Conservation (phyloP, 2,797 vertebrate species). For the Sarcoramphus papa region DNA sequence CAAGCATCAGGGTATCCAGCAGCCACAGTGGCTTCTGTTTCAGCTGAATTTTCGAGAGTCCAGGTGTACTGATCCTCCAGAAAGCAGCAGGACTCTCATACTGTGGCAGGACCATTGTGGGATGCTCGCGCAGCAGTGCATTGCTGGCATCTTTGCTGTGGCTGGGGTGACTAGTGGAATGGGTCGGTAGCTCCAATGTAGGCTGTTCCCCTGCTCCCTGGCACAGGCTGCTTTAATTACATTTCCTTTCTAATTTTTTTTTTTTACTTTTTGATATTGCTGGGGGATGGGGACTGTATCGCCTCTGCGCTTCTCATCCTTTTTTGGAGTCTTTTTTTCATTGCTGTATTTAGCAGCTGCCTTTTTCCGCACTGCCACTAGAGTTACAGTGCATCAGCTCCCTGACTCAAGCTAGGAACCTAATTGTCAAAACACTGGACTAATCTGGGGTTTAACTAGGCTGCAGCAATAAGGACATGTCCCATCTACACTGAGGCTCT, state of each 20-base stretch:
- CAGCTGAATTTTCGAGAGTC: not conserved
- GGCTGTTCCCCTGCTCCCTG: not conserved
- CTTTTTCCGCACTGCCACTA: not conserved
- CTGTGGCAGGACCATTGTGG: not conserved
- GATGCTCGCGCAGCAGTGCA: fast-evolving
- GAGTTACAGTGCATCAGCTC: not conserved
- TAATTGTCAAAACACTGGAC: not conserved
- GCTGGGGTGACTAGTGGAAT: not conserved
- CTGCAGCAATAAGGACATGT: not conserved
- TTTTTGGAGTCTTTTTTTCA: not conserved
- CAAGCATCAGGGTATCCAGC: not conserved
- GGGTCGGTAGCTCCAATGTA: not conserved
- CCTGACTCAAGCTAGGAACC: not conserved
- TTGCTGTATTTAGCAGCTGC: not conserved
- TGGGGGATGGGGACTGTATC: not conserved
- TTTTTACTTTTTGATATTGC: not conserved
- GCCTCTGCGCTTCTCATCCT: not conserved
- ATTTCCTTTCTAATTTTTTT: not conserved
- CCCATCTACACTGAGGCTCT: not conserved
- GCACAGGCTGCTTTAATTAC: not conserved
- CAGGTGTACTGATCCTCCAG: constrained; percentile 17
- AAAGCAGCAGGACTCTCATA: not conserved
- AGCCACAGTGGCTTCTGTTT: not conserved
- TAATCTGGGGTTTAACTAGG: not conserved
- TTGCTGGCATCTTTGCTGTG: not conserved